Percentiles rank a stretch among this genome's conserved stretches.
Evolutionary conservation across 1,140 invertebrate genomes (phyloP).

Genomic region (Pinna nobilis): DNA sequence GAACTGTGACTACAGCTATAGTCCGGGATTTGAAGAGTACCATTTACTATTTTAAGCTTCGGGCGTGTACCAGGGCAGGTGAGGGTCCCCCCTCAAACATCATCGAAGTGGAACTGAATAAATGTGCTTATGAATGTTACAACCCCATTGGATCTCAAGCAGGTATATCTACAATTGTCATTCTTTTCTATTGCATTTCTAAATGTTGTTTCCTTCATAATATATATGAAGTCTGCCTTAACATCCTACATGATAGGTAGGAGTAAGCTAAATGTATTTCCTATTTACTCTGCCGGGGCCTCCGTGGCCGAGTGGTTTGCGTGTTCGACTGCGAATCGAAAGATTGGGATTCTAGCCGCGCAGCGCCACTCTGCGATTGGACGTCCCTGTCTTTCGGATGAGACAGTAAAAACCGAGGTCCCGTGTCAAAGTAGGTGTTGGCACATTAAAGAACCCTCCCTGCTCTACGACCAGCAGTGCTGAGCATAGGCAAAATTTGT

Average conservation of each 20-base stretch:
- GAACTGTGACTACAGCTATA: constrained; percentile 10
- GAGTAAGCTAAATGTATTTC: neutral
- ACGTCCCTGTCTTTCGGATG: too few relatives aligned
- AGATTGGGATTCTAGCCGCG: too few relatives aligned
- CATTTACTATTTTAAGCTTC: constrained; percentile 50
- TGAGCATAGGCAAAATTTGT: too few relatives aligned
- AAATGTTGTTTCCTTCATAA: neutral
- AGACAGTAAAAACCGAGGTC: too few relatives aligned
- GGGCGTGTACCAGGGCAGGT: constrained; percentile 49
- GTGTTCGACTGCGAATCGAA: too few relatives aligned
- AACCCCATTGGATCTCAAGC: neutral
- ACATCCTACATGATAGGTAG: neutral
- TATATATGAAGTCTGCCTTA: neutral
- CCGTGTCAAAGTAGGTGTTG: too few relatives aligned
- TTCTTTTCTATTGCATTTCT: neutral
- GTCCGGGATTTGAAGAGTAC: neutral
- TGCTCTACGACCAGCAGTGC: too few relatives aligned
- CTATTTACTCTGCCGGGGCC: neutral
- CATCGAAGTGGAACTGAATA: constrained; percentile 23
- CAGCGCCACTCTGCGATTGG: too few relatives aligned
- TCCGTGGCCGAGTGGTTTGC: neutral
- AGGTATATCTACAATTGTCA: neutral
- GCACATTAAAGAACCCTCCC: too few relatives aligned
- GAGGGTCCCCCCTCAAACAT: constrained; percentile 27
- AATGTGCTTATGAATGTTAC: neutral